phyloP scores from a whole-genome alignment of 2,113 vertebrate species.

The Toxotes jaculatrix region DNA sequence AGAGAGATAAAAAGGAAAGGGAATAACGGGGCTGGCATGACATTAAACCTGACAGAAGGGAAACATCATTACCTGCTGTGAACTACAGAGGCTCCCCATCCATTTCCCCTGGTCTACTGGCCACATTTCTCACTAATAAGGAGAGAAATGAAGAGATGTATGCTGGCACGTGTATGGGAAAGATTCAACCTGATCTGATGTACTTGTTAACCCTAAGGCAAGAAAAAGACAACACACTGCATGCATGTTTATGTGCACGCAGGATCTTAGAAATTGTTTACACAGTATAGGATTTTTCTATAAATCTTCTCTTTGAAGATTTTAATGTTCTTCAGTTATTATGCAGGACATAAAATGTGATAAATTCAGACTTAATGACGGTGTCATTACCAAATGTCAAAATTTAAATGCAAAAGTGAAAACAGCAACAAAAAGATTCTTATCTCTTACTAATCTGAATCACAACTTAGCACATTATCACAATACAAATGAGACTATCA shows the following conservation, averaged over 20 bases:
- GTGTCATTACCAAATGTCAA: not conserved
- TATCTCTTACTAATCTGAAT: constrained; percentile 29
- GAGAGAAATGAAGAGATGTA: not conserved
- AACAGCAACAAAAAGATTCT: constrained; percentile 12
- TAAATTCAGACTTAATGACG: not conserved
- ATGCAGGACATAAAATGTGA: not conserved
- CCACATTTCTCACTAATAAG: constrained; percentile 44
- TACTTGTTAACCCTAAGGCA: not conserved
- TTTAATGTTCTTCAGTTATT: not conserved
- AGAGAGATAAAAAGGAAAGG: constrained; percentile 1
- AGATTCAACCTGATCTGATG: not conserved
- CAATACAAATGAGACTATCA: constrained; percentile 18
- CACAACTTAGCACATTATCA: constrained; percentile 13
- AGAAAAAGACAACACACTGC: not conserved
- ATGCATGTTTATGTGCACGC: not conserved
- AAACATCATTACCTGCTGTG: constrained; percentile 46
- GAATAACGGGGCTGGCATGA: constrained; percentile 12
- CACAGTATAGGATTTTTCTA: not conserved
- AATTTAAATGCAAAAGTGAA: not conserved
- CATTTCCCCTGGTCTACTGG: constrained; percentile 17
- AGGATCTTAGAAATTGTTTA: not conserved
- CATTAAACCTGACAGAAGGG: constrained; percentile 45
- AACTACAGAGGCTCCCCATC: constrained; percentile 24
- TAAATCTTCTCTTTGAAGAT: not conserved
- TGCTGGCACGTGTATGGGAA: not conserved